Evolutionary conservation across 2,113 vertebrate species (phyloP), one percentile per base, ranked within the genome.

Genomic region (Ceyx melanurus): DNA sequence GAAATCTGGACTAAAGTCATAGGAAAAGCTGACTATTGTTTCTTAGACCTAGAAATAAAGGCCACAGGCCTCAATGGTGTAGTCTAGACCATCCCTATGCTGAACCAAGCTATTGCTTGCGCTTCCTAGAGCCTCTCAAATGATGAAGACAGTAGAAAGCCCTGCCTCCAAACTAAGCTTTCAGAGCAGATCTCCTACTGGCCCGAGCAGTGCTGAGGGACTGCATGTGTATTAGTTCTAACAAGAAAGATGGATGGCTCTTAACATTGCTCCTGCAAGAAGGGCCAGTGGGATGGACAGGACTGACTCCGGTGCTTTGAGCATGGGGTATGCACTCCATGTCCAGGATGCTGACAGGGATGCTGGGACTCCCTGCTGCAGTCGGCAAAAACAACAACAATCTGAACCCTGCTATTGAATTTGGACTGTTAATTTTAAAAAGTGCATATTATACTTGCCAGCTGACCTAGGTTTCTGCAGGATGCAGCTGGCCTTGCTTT

Each of bases 401-500:
- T 56, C 67, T 26, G 7, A 77, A 33, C 29, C 15, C 64, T 45
- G 26, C 75, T 42, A 67, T 67, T 92, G 84, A 93, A 89, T 93
- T 67, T 71, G n/a, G 58, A 91, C 75, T 23, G 5, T 35, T 83
- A 22, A 48, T 5, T 45, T 82, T 71, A 25, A 31, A 31, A 89
- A 77, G 64, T 60, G 46, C 2, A 0, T 37, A 31, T 66, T 74
- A 48, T n/a, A 17, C 60, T 88, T 64, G 70, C 79, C 71, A 92
- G 87, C 86, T 87, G 90, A 91, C 21, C 68, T 77, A 86, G 25
- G 17, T 64, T 92, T 87, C 67, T 94, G 91, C 92, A 96, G 92
- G 91, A 94, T 88, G 91, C 94, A 96, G 94, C 95, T 96, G 95
- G 62, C 33, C 67, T 26, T 28, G 92, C 84, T 93, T 93, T 95